A percentile compares a stretch with the other conserved stretches of the same genome.
Evolutionary conservation across 2,888 invertebrate genomes (phyloP).

Genomic region (Xylocampa areola): DNA sequence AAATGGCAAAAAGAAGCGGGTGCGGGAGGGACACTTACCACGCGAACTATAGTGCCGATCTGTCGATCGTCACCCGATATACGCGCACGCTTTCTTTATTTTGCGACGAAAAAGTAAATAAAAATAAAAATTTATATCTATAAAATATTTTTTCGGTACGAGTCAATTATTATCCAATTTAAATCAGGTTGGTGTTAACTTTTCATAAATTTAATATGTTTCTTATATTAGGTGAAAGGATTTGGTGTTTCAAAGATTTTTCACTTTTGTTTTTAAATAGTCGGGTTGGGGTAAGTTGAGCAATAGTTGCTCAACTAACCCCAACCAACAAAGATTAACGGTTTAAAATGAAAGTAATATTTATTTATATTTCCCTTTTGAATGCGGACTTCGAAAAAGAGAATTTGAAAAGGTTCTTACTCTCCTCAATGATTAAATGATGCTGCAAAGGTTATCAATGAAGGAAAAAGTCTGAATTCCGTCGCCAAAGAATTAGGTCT

Average conservation of each 20-base stretch:
- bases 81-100: neutral
- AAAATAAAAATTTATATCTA: neutral
- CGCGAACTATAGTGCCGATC: neutral
- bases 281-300: neutral
- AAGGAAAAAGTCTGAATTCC: neutral
- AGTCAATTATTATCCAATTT: neutral
- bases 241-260: neutral
- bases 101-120: neutral
- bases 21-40: neutral
- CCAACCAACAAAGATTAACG: no score
- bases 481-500: no score
- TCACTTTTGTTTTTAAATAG: neutral
- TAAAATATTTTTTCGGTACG: neutral
- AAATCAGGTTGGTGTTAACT: neutral
- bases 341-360: neutral
- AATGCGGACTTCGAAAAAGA: neutral
- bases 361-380: neutral
- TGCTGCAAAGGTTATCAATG: no score
- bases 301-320: neutral
- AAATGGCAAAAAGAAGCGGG: neutral
- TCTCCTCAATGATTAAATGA: neutral
- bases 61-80: neutral
- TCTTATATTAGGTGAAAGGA: neutral
- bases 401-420: neutral
- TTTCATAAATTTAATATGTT: neutral